A percentile compares a stretch with the other conserved stretches of the same genome.
phyloP scores from a whole-genome alignment of 2,888 invertebrate genomes.

The Leptinotarsa tumamoca region DNA sequence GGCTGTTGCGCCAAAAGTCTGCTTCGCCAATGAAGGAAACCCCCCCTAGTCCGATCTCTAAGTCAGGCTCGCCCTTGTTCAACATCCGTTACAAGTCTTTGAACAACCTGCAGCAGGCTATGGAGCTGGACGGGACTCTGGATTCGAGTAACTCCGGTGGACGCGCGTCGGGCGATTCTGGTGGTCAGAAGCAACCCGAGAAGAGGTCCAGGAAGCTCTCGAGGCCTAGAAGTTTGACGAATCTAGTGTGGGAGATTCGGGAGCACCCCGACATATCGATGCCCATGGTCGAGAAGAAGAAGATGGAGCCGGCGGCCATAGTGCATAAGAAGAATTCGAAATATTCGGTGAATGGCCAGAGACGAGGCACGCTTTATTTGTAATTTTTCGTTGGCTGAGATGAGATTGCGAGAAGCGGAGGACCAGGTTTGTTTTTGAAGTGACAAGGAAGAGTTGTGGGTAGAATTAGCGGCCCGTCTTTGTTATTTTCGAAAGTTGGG shows the following conservation, averaged over 20 bases:
- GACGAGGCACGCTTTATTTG: conserved; percentile 65
- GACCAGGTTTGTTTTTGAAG: background rate
- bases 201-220: conserved; percentile 84
- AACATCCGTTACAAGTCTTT: conserved; percentile 80
- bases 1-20: conserved; percentile 79
- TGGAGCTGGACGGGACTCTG: conserved; percentile 81
- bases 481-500: background rate
- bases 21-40: conserved; percentile 79
- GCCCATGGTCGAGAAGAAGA: conserved; percentile 57
- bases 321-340: conserved; percentile 67
- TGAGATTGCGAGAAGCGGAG: background rate
- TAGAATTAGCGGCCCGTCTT: background rate
- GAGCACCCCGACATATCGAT: conserved; percentile 64
- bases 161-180: conserved; percentile 85
- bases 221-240: conserved; percentile 87
- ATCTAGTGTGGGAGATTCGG: conserved; percentile 83
- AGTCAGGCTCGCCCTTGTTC: conserved; percentile 81
- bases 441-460: background rate
- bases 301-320: conserved; percentile 65
- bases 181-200: conserved; percentile 82
- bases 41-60: conserved; percentile 75
- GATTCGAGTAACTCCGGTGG: conserved; percentile 92
- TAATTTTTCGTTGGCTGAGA: conserved; percentile 53
- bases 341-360: conserved; percentile 67
- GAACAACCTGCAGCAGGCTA: conserved; percentile 79